Conservation (phyloP, 2,113 vertebrate genomes). For the Nothoprocta perdicaria region DNA sequence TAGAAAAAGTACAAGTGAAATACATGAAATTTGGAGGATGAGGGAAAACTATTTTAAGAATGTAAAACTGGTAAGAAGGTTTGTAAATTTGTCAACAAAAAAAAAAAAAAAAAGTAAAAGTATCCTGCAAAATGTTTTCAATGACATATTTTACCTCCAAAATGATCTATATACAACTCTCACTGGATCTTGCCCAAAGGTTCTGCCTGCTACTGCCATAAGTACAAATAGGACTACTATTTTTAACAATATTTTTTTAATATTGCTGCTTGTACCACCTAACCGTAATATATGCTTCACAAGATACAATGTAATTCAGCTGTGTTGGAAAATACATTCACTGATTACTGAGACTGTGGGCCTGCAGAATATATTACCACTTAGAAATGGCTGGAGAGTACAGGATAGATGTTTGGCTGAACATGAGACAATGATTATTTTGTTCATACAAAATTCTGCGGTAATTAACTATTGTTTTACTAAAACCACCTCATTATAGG, state of each 20-base stretch:
- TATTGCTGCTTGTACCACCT: background rate
- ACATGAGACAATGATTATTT: background rate
- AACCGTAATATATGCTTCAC: background rate
- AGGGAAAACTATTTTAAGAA: background rate
- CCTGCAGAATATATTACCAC: background rate
- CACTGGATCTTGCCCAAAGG: background rate
- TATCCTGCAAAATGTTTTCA: background rate
- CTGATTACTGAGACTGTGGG: background rate
- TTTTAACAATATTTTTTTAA: background rate
- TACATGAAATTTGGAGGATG: background rate
- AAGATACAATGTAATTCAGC: background rate
- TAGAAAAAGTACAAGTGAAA: background rate
- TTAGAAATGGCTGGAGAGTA: background rate
- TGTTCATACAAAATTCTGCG: background rate
- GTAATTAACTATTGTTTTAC: background rate
- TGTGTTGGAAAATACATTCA: background rate
- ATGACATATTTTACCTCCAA: background rate
- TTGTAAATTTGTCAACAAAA: background rate
- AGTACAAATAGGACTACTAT: background rate
- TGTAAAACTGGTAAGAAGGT: background rate
- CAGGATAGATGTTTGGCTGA: background rate
- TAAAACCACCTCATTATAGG: background rate
- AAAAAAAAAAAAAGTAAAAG: background rate
- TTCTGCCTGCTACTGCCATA: background rate
- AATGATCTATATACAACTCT: background rate